A percentile compares a stretch with the other conserved stretches of the same genome.
Conservation (phyloP, 2,888 invertebrate genomes). For the Globia sparganii region DNA sequence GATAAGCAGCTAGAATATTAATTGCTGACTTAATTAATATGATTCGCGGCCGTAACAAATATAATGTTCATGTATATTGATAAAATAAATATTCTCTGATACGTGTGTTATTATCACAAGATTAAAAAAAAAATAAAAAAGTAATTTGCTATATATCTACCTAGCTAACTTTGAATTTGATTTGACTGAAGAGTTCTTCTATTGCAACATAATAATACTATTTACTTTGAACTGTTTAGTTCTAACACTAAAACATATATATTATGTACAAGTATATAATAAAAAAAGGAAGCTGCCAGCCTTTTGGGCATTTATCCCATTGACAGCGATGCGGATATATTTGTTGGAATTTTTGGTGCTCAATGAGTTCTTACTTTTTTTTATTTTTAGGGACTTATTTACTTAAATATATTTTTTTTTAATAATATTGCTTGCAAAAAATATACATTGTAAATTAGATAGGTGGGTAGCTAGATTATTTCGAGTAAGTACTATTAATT, state of each 20-base stretch:
- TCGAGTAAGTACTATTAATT: background rate
- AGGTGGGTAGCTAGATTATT: background rate
- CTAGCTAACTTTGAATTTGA: slow-evolving; percentile 18
- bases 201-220: background rate
- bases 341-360: background rate
- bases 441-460: slow-evolving; percentile 1
- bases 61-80: slow-evolving; percentile 29
- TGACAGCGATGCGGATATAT: background rate
- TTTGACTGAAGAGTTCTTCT: background rate
- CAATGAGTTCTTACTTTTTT: background rate
- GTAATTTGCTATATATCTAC: background rate
- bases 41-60: no score
- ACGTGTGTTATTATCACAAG: slow-evolving; percentile 43
- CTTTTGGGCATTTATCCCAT: background rate
- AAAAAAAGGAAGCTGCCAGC: background rate
- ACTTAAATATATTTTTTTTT: background rate
- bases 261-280: background rate
- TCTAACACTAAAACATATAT: background rate
- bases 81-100: slow-evolving; percentile 45
- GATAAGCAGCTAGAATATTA: no score
- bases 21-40: no score
- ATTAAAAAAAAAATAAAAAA: background rate
- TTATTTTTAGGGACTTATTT: background rate
- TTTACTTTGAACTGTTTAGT: background rate
- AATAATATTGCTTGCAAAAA: slow-evolving; percentile 5